Base-by-base conservation (phyloP, 1,140 invertebrate genomes). In the Drosophila kurseongensis region DNA sequence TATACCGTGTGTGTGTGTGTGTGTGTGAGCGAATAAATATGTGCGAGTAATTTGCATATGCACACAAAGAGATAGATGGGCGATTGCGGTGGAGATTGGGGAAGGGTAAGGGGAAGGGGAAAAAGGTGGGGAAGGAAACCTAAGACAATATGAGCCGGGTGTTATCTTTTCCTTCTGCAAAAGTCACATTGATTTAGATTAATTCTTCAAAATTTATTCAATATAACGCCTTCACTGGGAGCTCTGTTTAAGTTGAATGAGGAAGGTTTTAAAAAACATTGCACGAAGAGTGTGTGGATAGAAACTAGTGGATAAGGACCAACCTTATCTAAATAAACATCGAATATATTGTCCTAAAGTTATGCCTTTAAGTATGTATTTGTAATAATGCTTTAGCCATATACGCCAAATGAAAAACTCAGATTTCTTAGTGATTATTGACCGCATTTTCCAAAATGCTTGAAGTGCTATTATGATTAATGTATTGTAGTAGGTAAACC, bases 41-140 rank as follows among this genome's bases (percentile, higher is more conserved):
- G 69, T 66, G 55, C 27, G 66, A 69, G 38, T 58, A 58, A 63
- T 67, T 66, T 72, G 55, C 66, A 73, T 67, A 58, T 58, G 58
- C 60, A 66, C 16, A 56, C 23, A 74, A 54, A 63, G 45, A 62
- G 68, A 56, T 47, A 50, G 36, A 42, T 32, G 51, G 51, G 35
- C 7, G 47, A 56, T 54, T 54, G 16, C 23, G 41, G 38, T 55
- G 38, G 69, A 23, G 23, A 23, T 23, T 38, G 32, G 16, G 32
- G n/a, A 18, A 18, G 32, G 16, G 32, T 10, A 18, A 18, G 18
- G 18, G 18, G 18, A 36, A 32, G 3, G 44, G 5, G 14, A n/a
- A 10, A 10, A 16, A 5, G 5, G n/a, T 5, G 8, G 10, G 35
- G n/a, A 7, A 27, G 32, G 14, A 18, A 2, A 44, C 32, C 65